Conservation (phyloP, 2,888 invertebrate species). For the Ephialtes manifestator region DNA sequence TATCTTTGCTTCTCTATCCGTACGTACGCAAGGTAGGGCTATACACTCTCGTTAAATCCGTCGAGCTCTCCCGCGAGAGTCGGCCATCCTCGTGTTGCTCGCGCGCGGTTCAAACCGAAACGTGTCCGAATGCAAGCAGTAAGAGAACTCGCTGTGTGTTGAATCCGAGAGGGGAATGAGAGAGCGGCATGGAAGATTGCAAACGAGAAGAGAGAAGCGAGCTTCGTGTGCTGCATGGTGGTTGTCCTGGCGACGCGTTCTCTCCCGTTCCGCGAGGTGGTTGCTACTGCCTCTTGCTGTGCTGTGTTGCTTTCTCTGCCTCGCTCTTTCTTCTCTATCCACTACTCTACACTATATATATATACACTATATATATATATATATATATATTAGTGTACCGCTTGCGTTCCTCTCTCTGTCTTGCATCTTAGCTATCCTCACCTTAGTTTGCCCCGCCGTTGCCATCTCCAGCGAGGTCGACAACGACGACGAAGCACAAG, state of each 20-base stretch:
- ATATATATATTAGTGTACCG: constrained; percentile 1
- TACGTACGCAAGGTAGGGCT: constrained; percentile 41
- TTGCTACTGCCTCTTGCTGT: constrained; percentile 20
- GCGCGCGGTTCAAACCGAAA: constrained; percentile 56
- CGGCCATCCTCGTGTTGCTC: constrained; percentile 42
- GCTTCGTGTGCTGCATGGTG: constrained; percentile 47
- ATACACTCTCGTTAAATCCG: constrained; percentile 67
- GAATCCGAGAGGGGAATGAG: neutral
- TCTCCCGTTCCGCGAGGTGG: constrained; percentile 50
- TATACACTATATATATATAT: constrained; percentile 1
- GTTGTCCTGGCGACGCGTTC: constrained; percentile 51
- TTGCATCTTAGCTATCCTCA: constrained; percentile 30
- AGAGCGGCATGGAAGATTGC: neutral
- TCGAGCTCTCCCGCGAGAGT: constrained; percentile 61
- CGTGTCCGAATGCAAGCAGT: constrained; percentile 63
- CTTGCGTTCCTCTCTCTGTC: constrained; percentile 16
- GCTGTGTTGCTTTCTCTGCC: constrained; percentile 4
- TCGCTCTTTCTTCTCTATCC: constrained; percentile 13
- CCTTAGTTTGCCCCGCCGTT: constrained; percentile 44
- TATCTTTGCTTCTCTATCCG: constrained; percentile 50
- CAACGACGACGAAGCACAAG: constrained; percentile 57
- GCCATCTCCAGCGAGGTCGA: constrained; percentile 63
- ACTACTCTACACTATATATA: neutral
- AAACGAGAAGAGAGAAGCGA: constrained; percentile 2
- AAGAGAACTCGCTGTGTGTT: constrained; percentile 15